These are phyloP conservation scores for Agrilus biguttatus DNA, from an alignment of 2,888 invertebrate genomes.

Conservation along the genomic window DNA sequence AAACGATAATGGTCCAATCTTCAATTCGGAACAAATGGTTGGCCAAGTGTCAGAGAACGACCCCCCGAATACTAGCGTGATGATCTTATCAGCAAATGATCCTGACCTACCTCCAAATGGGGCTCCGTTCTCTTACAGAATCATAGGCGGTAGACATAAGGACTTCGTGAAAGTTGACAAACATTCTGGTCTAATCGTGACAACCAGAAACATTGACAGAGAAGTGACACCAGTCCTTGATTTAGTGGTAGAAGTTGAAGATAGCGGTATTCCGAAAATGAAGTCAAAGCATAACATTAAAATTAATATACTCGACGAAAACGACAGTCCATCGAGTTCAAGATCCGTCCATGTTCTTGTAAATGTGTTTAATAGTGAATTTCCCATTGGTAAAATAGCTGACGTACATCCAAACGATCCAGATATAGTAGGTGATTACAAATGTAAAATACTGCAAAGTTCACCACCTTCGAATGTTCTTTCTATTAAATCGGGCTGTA, in stretches of 20 bases:
- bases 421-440: slow-evolving; percentile 80
- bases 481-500: slow-evolving; percentile 62
- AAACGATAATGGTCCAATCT: slow-evolving; percentile 87
- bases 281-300: slow-evolving; percentile 64
- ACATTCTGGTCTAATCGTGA: slow-evolving; percentile 66
- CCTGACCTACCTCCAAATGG: slow-evolving; percentile 83
- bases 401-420: slow-evolving; percentile 86
- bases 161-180: slow-evolving; percentile 63
- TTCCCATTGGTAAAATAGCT: slow-evolving; percentile 73
- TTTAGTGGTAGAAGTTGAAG: slow-evolving; percentile 71
- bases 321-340: slow-evolving; percentile 79
- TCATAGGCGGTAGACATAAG: slow-evolving; percentile 66
- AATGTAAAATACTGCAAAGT: slow-evolving; percentile 61
- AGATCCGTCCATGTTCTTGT: slow-evolving; percentile 70
- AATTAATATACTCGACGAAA: slow-evolving; percentile 70
- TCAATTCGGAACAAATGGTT: slow-evolving; percentile 53
- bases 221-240: slow-evolving; percentile 64
- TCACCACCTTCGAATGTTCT: slow-evolving; percentile 45
- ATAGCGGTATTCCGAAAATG: slow-evolving; percentile 74
- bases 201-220: slow-evolving; percentile 67
- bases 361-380: slow-evolving; percentile 59
- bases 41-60: slow-evolving; percentile 80
- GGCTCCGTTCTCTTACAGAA: slow-evolving; percentile 71
- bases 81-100: slow-evolving; percentile 76
- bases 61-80: slow-evolving; percentile 66